phyloP scores from a whole-genome alignment of 2,113 vertebrate species.

The Morone chrysops region DNA sequence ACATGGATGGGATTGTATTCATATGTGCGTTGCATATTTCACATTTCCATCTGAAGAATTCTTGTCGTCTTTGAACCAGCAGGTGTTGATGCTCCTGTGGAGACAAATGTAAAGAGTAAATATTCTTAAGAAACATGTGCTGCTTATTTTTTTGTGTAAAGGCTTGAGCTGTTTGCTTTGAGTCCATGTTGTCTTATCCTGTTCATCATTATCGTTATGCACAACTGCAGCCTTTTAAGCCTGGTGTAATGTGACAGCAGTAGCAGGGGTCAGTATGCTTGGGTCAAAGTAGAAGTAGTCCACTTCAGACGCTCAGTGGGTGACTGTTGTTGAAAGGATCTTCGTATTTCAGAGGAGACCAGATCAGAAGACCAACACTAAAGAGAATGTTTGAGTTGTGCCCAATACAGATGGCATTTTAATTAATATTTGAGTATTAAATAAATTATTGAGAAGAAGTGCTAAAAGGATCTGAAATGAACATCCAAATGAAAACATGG shows the following conservation, averaged over 20 bases:
- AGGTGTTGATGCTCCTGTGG: not conserved
- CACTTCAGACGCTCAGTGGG: not conserved
- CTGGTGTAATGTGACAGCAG: not conserved
- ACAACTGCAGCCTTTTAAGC: conserved; percentile 3
- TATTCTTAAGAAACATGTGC: not conserved
- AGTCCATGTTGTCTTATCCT: not conserved
- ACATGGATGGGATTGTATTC: not conserved
- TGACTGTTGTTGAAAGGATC: conserved; percentile 2
- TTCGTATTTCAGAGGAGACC: not conserved
- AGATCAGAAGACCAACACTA: not conserved
- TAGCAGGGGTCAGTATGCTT: conserved; percentile 5
- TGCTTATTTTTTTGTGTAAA: not conserved
- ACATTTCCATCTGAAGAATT: conserved; percentile 9
- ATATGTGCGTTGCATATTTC: not conserved
- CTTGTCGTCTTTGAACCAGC: not conserved
- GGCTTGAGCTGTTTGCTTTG: not conserved
- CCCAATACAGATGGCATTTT: not conserved
- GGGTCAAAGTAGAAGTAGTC: conserved; percentile 1
- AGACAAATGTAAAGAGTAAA: conserved; percentile 1
- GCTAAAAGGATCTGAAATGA: too few species aligned
- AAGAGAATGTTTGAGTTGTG: not conserved
- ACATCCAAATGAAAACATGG: too few species aligned
- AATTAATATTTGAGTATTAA: too few species aligned
- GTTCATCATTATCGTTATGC: not conserved
- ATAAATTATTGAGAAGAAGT: too few species aligned